Percentiles rank a stretch among this genome's conserved stretches.
phyloP scores from a whole-genome alignment of 1,140 invertebrate species.

The Alviniconcha marisindica region DNA sequence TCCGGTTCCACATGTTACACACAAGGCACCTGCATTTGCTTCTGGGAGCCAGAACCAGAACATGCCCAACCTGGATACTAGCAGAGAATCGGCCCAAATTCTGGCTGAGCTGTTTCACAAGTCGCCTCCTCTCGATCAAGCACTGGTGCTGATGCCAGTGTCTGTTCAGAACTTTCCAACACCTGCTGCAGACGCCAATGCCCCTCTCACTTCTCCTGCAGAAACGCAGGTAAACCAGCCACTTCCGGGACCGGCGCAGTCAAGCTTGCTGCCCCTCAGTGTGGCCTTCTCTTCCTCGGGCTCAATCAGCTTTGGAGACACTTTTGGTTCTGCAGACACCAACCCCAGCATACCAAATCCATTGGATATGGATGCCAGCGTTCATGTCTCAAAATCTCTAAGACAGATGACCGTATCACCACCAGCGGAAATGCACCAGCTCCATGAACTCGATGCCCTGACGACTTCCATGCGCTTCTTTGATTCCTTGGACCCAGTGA shows the following conservation, averaged over 20 bases:
- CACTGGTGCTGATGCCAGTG: not conserved
- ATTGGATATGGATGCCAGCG: no score
- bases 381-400: not conserved
- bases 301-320: no score
- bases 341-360: no score
- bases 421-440: not conserved
- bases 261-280: no score
- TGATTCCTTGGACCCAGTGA: constrained; percentile 8
- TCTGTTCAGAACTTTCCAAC: not conserved
- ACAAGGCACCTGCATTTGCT: no score
- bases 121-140: not conserved
- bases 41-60: no score
- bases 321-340: no score
- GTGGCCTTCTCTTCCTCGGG: no score
- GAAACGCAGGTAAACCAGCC: no score
- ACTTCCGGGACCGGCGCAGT: no score
- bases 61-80: not conserved
- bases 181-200: not conserved
- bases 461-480: not conserved
- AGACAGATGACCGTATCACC: not conserved
- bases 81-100: constrained; percentile 20
- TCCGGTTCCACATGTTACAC: not conserved
- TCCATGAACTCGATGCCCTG: not conserved
- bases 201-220: no score
- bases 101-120: constrained; percentile 21